Percentiles rank a stretch among this genome's conserved stretches.
Conservation (phyloP, 2,797 vertebrate genomes). For the Arrhamphus sclerolepis region DNA sequence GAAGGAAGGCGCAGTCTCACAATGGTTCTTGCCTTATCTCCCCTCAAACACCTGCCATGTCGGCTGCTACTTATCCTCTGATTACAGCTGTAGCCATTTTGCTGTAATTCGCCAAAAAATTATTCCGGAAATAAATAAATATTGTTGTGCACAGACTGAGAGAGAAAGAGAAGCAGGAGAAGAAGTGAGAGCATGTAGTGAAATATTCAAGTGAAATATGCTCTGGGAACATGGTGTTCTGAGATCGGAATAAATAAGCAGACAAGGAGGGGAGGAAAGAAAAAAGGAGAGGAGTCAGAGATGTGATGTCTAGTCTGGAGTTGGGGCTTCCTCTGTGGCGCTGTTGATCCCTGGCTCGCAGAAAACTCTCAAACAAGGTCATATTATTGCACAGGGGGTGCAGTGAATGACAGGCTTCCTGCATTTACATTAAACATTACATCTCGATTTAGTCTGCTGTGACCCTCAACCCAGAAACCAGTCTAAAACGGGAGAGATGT, state of each 20-base stretch:
- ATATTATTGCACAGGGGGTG: conserved; percentile 13
- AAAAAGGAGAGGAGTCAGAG: conserved; percentile 47
- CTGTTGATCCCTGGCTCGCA: conserved; percentile 39
- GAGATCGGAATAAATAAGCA: conserved; percentile 73
- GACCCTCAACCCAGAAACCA: conserved; percentile 18
- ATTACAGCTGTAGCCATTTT: conserved; percentile 82
- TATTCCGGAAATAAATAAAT: conserved; percentile 80
- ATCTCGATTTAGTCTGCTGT: conserved; percentile 27
- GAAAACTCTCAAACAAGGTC: conserved; percentile 57
- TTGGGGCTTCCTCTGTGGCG: conserved; percentile 38
- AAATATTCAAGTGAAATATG: conserved; percentile 76
- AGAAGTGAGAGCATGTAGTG: conserved; percentile 43
- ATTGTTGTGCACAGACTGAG: conserved; percentile 56
- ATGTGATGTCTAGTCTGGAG: conserved; percentile 55
- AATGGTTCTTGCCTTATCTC: conserved; percentile 80
- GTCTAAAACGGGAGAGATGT: neutral
- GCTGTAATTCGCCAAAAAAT: conserved; percentile 77
- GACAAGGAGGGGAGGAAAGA: conserved; percentile 48
- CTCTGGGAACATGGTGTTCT: conserved; percentile 69
- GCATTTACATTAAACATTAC: conserved; percentile 14
- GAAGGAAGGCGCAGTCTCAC: conserved; percentile 71
- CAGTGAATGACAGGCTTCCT: conserved; percentile 36
- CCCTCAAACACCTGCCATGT: conserved; percentile 83
- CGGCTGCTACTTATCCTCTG: conserved; percentile 81
- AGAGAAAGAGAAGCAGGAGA: conserved; percentile 6